Percentiles rank a stretch among this genome's conserved stretches.
These are phyloP conservation scores for Enoplolaimus lenunculus DNA, from an alignment of 2,888 invertebrate species.

Conservation along the genomic window DNA sequence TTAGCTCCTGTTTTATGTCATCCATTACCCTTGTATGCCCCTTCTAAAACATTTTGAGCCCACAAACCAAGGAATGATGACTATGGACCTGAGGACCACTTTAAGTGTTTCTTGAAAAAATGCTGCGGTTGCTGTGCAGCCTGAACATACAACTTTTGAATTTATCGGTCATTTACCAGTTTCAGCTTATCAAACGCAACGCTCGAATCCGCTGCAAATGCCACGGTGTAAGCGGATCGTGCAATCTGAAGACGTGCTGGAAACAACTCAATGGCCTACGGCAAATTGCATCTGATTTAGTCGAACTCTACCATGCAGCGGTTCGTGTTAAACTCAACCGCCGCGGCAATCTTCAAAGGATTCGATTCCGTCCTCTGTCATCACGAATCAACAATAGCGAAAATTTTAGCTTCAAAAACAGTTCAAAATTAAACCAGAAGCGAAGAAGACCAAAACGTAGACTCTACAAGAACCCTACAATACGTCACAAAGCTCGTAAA, in stretches of 20 bases:
- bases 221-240: slow-evolving; percentile 96
- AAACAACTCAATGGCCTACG: slow-evolving; percentile 84
- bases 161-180: no score
- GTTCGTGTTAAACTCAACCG: slow-evolving; percentile 52
- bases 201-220: slow-evolving; percentile 90
- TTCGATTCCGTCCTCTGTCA: slow-evolving; percentile 5
- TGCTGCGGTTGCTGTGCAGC: no score
- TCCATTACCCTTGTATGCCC: no score
- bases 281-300: slow-evolving; percentile 63
- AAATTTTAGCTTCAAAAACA: no score
- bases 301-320: slow-evolving; percentile 86
- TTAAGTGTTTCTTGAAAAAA: no score
- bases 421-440: no score
- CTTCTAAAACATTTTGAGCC: no score
- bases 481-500: slow-evolving; percentile 9
- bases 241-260: slow-evolving; percentile 96
- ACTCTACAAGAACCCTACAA: no score
- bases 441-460: no score
- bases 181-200: slow-evolving; percentile 77
- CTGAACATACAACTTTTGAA: slow-evolving; percentile 27
- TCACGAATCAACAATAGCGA: no score
- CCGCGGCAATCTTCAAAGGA: slow-evolving; percentile 36
- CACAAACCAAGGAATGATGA: not conserved
- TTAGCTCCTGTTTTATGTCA: no score
- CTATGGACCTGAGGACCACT: not conserved